A percentile compares a stretch with the other conserved stretches of the same genome.
phyloP scores from a whole-genome alignment of 1,140 invertebrate species.

The Mizuhopecten yessoensis region DNA sequence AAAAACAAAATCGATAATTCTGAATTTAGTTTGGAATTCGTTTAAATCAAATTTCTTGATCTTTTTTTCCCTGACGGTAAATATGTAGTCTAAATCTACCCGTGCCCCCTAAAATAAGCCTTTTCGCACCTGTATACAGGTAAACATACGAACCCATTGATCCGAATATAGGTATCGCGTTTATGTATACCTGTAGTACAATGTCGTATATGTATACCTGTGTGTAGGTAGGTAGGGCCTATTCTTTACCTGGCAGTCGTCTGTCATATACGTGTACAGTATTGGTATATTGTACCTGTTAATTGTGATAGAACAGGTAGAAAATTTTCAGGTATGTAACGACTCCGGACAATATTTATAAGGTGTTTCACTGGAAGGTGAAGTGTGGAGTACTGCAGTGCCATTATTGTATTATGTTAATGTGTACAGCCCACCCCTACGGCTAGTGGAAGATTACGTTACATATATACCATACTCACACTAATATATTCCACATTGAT shows the following conservation, averaged over 20 bases:
- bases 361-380: background rate
- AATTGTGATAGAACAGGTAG: slow-evolving; percentile 27
- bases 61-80: no score
- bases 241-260: background rate
- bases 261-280: slow-evolving; percentile 21
- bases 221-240: background rate
- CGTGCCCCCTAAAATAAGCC: background rate
- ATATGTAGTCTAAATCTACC: background rate
- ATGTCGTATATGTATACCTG: background rate
- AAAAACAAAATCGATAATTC: no score
- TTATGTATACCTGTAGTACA: background rate
- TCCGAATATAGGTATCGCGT: background rate
- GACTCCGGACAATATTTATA: background rate
- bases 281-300: slow-evolving; percentile 27
- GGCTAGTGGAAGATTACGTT: background rate
- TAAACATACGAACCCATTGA: background rate
- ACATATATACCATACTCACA: background rate
- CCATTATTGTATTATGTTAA: background rate
- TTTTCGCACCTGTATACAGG: background rate
- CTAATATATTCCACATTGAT: slow-evolving; percentile 5
- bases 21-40: background rate
- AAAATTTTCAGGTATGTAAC: slow-evolving; percentile 18
- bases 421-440: background rate
- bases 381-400: background rate
- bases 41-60: no score